These are phyloP conservation scores for Noctua pronuba DNA, from an alignment of 2,888 invertebrate species.

Conservation along the genomic window DNA sequence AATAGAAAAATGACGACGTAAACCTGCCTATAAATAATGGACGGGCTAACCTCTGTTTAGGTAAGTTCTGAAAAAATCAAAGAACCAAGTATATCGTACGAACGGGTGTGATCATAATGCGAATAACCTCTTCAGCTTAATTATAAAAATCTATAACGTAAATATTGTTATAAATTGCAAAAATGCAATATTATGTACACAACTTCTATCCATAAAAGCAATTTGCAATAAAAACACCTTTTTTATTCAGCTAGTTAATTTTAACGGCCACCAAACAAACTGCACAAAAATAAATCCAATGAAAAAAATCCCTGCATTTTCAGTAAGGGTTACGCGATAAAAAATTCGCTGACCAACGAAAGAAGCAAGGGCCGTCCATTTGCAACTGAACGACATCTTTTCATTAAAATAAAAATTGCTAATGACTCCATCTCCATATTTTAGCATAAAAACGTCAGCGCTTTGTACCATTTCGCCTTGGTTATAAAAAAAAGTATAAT, in stretches of 20 bases:
- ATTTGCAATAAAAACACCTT: conserved; percentile 51
- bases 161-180: conserved; percentile 4
- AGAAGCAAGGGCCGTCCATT: conserved; percentile 71
- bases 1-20: not conserved
- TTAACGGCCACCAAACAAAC: conserved; percentile 41
- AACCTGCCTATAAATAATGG: not conserved
- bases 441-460: conserved; percentile 88
- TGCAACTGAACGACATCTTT: conserved; percentile 79
- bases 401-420: conserved; percentile 87
- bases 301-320: conserved; percentile 65
- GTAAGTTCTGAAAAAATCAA: not conserved
- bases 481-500: conserved; percentile 79
- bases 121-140: not conserved
- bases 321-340: conserved; percentile 75
- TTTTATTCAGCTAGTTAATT: conserved; percentile 48
- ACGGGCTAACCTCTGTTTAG: not conserved
- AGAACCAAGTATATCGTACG: not conserved
- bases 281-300: conserved; percentile 63
- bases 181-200: conserved; percentile 22
- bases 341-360: conserved; percentile 82
- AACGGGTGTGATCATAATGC: no score
- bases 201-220: conserved; percentile 43
- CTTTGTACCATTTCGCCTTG: conserved; percentile 79
- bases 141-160: not conserved
- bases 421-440: conserved; percentile 89